Evolutionary conservation across 2,888 invertebrate species (phyloP).

Genomic region (Nomada fucata): DNA sequence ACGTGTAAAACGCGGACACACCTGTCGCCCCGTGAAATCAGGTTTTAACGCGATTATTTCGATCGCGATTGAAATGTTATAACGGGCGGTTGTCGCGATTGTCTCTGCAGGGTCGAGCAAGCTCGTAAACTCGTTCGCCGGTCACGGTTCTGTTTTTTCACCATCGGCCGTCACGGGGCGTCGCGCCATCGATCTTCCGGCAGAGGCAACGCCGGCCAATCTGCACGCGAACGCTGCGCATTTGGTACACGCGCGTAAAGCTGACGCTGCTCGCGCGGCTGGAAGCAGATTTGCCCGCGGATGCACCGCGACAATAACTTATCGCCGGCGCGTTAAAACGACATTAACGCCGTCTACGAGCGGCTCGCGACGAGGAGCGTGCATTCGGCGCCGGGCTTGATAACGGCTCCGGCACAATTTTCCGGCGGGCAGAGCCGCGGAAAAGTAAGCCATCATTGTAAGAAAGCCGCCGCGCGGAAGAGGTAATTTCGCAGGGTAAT

Average conservation of each 20-base stretch:
- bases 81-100: constrained; percentile 4
- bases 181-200: constrained; percentile 14
- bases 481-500: constrained; percentile 36
- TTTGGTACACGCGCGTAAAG: not conserved
- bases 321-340: constrained; percentile 35
- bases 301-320: constrained; percentile 11
- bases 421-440: constrained; percentile 30
- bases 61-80: constrained; percentile 11
- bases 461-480: constrained; percentile 7
- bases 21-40: constrained; percentile 45
- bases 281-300: constrained; percentile 12
- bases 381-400: constrained; percentile 41
- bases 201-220: not conserved
- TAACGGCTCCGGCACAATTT: constrained; percentile 39
- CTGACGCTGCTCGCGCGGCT: not conserved
- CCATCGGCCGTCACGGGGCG: not conserved
- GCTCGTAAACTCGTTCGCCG: constrained; percentile 4
- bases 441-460: constrained; percentile 39
- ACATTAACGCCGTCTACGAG: constrained; percentile 10
- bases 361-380: not conserved
- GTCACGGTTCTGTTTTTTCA: constrained; percentile 1
- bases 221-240: constrained; percentile 12
- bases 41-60: constrained; percentile 50
- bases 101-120: not conserved
- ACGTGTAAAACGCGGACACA: constrained; percentile 44